phyloP scores from a whole-genome alignment of 2,797 vertebrate genomes.

The Myioborus melanocephalus region DNA sequence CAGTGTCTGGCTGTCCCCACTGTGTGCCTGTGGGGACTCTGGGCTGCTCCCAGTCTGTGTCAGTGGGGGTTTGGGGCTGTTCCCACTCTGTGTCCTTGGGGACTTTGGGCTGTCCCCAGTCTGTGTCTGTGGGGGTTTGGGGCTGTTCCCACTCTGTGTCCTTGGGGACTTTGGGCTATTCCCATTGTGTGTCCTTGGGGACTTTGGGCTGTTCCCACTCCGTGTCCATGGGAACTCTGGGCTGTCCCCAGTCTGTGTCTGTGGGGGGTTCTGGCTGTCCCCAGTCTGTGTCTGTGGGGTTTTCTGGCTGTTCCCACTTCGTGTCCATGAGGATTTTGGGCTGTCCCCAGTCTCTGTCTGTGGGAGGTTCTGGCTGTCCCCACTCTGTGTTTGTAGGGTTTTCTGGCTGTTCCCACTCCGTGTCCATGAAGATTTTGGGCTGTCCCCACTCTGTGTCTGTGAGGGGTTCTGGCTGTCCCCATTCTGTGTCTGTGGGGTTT shows the following conservation, averaged over 20 bases:
- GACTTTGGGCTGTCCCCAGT: accelerated
- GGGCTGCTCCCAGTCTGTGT: background rate
- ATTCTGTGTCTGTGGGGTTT: accelerated
- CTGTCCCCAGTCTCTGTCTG: background rate
- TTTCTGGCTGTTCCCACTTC: background rate
- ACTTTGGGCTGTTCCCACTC: background rate
- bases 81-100: accelerated
- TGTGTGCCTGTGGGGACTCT: accelerated
- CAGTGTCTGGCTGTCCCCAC: accelerated
- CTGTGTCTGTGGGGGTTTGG: accelerated
- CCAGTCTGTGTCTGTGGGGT: background rate
- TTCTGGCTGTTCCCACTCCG: background rate
- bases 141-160: accelerated
- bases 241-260: accelerated
- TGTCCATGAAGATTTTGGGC: background rate
- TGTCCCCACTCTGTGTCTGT: accelerated
- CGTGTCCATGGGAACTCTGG: too few species aligned
- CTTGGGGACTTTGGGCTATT: accelerated
- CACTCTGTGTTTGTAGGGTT: accelerated
- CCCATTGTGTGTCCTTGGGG: accelerated
- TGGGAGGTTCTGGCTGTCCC: background rate
- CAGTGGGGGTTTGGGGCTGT: accelerated
- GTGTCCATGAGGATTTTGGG: background rate
- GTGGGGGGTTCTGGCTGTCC: background rate
- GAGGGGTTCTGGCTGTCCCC: accelerated